Evolutionary conservation across 2,797 vertebrate species (phyloP), one percentile per base, ranked within the genome.

Genomic region (Menidia menidia): DNA sequence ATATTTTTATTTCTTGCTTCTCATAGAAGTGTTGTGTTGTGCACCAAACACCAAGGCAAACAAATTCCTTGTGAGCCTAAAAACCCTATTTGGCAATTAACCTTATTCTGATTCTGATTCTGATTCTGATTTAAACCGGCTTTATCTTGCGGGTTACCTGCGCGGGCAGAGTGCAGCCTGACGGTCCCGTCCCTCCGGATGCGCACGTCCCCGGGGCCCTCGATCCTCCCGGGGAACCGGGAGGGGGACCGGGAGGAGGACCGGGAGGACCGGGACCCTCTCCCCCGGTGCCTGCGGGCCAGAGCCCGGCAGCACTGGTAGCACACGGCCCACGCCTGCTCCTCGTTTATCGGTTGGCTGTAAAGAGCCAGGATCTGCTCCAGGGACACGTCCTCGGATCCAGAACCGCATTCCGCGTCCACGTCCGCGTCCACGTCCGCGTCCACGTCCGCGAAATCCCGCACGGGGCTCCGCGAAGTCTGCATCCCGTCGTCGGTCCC

Each of bases 271-370:
- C 87, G 91, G 59, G 78, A 76, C 71, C 87, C 50, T 78, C 73
- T 93, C 73, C 91, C 82, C 66, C 87, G 77, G 2, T 73, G 84
- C 65, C 80, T 89, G 32, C 88, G 92, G 35, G 85, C 86, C 73
- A 98, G 85, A 41, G 91, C 92, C 64, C 93, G 88, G 84, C 97
- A 97, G 73, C 97, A 96, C 78, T 99, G 98, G 75, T 95, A 98
- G 66, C 97, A 99, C 35, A 99, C 97, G 2, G 98, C 97, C 98
- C 98, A 99, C 1, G 97, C 97, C 90, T 98, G 98, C 80, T 99
- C 97, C 92, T 99, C 98, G 88, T 98, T 98, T 75, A 98, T 97
- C 85, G 97, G 97, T 87, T 98, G 97, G 85, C 94, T 96, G 90
- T 98, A 99, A 35, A 98, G 91, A 13, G 73, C 86, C 59, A 99